A percentile compares a stretch with the other conserved stretches of the same genome.
Conservation (phyloP, 1,140 invertebrate genomes). For the Charaxes varanes region DNA sequence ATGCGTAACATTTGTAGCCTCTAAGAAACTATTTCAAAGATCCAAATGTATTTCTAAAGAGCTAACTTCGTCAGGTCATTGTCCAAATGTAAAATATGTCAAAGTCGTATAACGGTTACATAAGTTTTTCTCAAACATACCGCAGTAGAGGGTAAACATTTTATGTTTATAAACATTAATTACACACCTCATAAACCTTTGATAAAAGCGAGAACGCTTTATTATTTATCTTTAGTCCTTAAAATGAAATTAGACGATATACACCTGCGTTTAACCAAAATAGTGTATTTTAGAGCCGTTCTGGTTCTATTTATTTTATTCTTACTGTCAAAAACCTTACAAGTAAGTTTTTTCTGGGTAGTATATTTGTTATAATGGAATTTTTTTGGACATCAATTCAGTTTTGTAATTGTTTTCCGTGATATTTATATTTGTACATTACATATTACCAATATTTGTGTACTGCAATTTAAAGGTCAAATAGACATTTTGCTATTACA, state of each 20-base stretch:
- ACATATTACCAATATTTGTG: too few relatives aligned
- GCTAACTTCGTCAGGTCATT: slow-evolving; percentile 40
- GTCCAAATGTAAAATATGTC: slow-evolving; percentile 37
- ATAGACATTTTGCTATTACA: neutral
- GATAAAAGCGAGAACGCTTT: slow-evolving; percentile 22
- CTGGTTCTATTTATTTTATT: slow-evolving; percentile 7
- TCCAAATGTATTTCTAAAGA: slow-evolving; percentile 52
- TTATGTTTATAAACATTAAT: slow-evolving; percentile 30
- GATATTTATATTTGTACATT: neutral
- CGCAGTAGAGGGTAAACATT: slow-evolving; percentile 9
- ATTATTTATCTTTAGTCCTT: slow-evolving; percentile 17
- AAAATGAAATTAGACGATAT: slow-evolving; percentile 4
- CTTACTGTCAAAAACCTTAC: slow-evolving; percentile 5
- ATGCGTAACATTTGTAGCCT: slow-evolving; percentile 45
- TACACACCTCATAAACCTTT: slow-evolving; percentile 19
- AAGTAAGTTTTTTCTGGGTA: slow-evolving; percentile 16
- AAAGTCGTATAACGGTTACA: slow-evolving; percentile 35
- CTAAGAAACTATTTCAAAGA: slow-evolving; percentile 50
- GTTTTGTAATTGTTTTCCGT: neutral
- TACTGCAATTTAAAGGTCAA: neutral
- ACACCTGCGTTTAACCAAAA: too few relatives aligned
- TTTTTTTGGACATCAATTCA: too few relatives aligned
- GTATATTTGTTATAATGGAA: too few relatives aligned
- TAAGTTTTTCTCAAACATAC: slow-evolving; percentile 22
- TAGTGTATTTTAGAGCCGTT: slow-evolving; percentile 1